Evolutionary conservation across 2,113 vertebrate species (phyloP).

Genomic region (Sus scrofa): T2T-Sscrofa CM000818.6:63700001-63700500

Average conservation of each 20-base stretch:
- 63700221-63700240: background rate
- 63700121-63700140: background rate
- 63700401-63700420: background rate
- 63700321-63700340: background rate
- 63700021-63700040: background rate
- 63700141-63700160: background rate
- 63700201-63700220: background rate
- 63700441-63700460: background rate
- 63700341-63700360: background rate
- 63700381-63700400: background rate
- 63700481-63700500: background rate
- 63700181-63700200: background rate
- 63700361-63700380: background rate
- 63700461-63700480: background rate
- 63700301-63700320: background rate
- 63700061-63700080: background rate
- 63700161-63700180: background rate
- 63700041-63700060: background rate
- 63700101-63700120: background rate
- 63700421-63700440: background rate
- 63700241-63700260: background rate
- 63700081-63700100: constrained; percentile 26
- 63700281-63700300: background rate
- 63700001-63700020: background rate
- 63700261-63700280: background rate